Evolutionary conservation across 2,797 vertebrate genomes (phyloP).

Genomic region (Enteromius radiatus): DNA sequence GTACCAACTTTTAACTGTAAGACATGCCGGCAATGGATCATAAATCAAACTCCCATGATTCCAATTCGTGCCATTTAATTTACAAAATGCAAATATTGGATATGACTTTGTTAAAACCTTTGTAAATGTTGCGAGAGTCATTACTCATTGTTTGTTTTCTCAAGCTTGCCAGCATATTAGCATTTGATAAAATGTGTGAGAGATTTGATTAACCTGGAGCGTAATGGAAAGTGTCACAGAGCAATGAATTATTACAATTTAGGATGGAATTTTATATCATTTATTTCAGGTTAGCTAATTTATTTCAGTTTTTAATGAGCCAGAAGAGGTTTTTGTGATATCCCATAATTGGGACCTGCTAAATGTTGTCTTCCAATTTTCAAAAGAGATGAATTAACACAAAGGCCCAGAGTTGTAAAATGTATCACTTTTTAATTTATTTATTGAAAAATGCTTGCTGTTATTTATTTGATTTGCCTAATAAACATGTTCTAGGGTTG

Average conservation of each 20-base stretch:
- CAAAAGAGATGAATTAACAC: conserved; percentile 44
- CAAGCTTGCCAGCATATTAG: conserved; percentile 54
- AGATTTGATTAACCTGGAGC: conserved; percentile 59
- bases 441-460: conserved; percentile 3
- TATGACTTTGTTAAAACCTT: conserved; percentile 58
- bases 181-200: conserved; percentile 56
- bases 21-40: conserved; percentile 30
- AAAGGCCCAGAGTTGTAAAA: background rate
- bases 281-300: conserved; percentile 46
- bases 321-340: conserved; percentile 51
- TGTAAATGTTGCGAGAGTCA: conserved; percentile 61
- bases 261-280: conserved; percentile 40
- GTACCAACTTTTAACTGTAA: conserved; percentile 45
- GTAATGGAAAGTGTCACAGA: conserved; percentile 56
- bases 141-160: conserved; percentile 62
- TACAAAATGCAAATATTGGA: conserved; percentile 53
- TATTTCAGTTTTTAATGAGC: conserved; percentile 58
- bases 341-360: conserved; percentile 53
- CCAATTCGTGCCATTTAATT: conserved; percentile 51
- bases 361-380: conserved; percentile 44
- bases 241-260: conserved; percentile 59
- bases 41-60: conserved; percentile 54
- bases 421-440: background rate
- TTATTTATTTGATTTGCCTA: conserved; percentile 9
- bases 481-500: background rate